Conservation (phyloP, 37 sponge, comb jelly and placozoan species). For the Agelas oroides region DNA sequence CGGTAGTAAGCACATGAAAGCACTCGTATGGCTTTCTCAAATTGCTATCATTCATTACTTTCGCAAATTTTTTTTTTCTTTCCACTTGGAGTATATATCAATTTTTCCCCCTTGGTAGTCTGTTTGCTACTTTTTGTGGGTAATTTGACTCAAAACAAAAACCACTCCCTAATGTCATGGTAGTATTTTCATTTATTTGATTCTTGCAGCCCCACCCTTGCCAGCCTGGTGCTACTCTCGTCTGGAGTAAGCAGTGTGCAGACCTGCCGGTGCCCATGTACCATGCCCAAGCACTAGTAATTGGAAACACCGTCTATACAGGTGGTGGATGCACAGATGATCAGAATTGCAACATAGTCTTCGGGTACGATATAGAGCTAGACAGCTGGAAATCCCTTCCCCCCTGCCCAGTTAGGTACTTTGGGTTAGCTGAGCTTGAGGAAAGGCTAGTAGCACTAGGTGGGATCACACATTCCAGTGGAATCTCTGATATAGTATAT, state of each 20-base stretch:
- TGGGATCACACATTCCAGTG: not conserved
- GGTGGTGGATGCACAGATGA: conserved; percentile 8
- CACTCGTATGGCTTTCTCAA: too few relatives aligned
- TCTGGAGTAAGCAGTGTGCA: not conserved
- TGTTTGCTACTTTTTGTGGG: too few relatives aligned
- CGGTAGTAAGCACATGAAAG: too few relatives aligned
- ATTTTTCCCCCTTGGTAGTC: too few relatives aligned
- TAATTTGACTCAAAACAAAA: too few relatives aligned
- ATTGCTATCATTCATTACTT: too few relatives aligned
- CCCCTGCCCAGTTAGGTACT: conserved; percentile 2
- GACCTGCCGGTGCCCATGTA: conserved; percentile 13
- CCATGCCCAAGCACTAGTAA: conserved; percentile 3
- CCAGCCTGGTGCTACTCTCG: too few relatives aligned
- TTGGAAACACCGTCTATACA: not conserved
- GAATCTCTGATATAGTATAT: not conserved
- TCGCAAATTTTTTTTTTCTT: too few relatives aligned
- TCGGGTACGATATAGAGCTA: not conserved
- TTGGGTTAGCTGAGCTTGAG: conserved; percentile 9
- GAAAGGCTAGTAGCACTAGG: conserved; percentile 9
- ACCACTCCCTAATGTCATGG: too few relatives aligned
- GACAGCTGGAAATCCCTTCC: conserved; percentile 7
- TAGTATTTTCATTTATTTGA: too few relatives aligned
- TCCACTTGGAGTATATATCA: too few relatives aligned
- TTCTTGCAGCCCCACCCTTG: too few relatives aligned
- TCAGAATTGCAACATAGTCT: not conserved